phyloP scores from a whole-genome alignment of 2,113 vertebrate genomes.

The Paraplagusia blochii region DNA sequence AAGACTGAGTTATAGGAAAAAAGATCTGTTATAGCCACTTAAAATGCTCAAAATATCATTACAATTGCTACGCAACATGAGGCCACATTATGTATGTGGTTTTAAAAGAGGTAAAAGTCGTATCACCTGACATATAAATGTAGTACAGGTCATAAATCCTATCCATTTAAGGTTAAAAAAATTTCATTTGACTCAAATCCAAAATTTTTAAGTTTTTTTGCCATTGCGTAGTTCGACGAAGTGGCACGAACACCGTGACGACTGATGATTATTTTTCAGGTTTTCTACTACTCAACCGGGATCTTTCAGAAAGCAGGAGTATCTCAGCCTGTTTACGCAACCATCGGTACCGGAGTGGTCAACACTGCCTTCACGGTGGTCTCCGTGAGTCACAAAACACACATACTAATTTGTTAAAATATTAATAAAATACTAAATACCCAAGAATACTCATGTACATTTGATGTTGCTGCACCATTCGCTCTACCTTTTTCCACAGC shows the following conservation, averaged over 20 bases:
- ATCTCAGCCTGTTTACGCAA: conserved; percentile 91
- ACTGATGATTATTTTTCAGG: conserved; percentile 68
- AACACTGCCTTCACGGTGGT: conserved; percentile 93
- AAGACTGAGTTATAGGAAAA: too few species aligned
- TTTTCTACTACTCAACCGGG: conserved; percentile 95
- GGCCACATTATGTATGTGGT: too few species aligned
- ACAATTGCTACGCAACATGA: too few species aligned
- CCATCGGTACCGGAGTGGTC: conserved; percentile 90
- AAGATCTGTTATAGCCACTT: too few species aligned
- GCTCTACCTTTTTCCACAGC: conserved; percentile 58
- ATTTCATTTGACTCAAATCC: too few species aligned
- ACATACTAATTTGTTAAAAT: background rate
- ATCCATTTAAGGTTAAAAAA: too few species aligned
- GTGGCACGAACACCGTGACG: background rate
- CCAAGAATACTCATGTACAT: background rate
- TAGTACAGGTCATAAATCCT: too few species aligned
- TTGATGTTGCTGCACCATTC: background rate
- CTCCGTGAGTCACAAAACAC: conserved; percentile 79
- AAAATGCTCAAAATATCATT: too few species aligned
- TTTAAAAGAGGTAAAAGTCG: too few species aligned
- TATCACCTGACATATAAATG: too few species aligned
- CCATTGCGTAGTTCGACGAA: too few species aligned
- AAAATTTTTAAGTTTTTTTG: too few species aligned
- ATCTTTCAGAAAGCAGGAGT: conserved; percentile 90
- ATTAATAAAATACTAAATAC: background rate